Evolutionary conservation across 2,888 invertebrate genomes (phyloP), one percentile per base, ranked within the genome.

Genomic region (Trissonchulus latispiculum): DNA sequence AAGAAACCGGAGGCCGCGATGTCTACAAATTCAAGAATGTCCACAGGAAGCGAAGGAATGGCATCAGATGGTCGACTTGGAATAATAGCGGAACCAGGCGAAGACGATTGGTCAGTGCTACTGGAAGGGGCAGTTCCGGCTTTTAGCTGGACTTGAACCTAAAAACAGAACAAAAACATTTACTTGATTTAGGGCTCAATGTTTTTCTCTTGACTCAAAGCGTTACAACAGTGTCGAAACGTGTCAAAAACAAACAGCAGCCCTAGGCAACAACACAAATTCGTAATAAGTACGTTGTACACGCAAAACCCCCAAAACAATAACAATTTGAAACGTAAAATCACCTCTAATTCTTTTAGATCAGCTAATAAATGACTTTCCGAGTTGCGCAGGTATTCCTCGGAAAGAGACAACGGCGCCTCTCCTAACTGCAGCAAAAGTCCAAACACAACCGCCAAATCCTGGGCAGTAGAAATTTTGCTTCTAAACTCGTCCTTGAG

Each of bases 21-120:
- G 72, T 82, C 82, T 1, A 81, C 80, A 32, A 82, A 78, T 73
- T 82, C 80, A 48, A 82, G 73, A 18, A 82, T 78, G 74, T 82
- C 80, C 70, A 75, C 61, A 8, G 75, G 75, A n/a, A 75, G 71
- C 48, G 48, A 48, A 23, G 48, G 48, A 48, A 48, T 48, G 48
- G 48, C 8, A 8, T 48, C 48, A 23, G 48, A 48, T 23, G 48
- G 48, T 15, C 48, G 48, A 8, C 48, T 23, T 8, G n/a, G n/a
- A n/a, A n/a, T n/a, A n/a, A 28, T 28, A 3, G 8, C 2, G 23
- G 23, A 35, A 2, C 23, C 8, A 15, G 36, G 70, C 48, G 28
- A 35, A 15, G 29, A 2, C 31, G n/a, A n/a, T n/a, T n/a, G n/a
- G n/a, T n/a, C n/a, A n/a, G n/a, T n/a, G n/a, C n/a, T n/a, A n/a